These are phyloP conservation scores for Drosophila longiperda DNA, from an alignment of 2,888 invertebrate species.

Conservation along the genomic window DNA sequence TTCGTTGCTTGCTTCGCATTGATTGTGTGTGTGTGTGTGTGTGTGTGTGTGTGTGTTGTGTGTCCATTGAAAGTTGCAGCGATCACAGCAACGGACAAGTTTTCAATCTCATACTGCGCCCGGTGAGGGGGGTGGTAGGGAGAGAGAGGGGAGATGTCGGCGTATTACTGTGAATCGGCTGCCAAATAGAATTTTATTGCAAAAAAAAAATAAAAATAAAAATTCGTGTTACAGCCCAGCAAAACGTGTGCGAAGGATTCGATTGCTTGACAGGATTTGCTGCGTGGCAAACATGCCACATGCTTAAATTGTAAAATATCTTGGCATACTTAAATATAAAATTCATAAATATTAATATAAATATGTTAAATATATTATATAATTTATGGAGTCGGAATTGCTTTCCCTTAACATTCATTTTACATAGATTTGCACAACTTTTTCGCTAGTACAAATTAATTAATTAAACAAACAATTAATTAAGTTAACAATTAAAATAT, in stretches of 20 bases:
- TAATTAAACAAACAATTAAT: no score
- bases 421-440: no score
- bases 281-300: background rate
- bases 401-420: background rate
- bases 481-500: no score
- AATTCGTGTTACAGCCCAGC: background rate
- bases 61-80: constrained; percentile 1
- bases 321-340: background rate
- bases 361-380: no score
- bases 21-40: constrained; percentile 21
- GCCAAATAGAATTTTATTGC: constrained; percentile 3
- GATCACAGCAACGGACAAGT: constrained; percentile 7
- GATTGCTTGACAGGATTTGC: constrained; percentile 4
- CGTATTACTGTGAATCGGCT: constrained; percentile 18
- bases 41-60: constrained; percentile 3
- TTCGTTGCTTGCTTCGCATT: constrained; percentile 48
- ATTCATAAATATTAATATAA: background rate
- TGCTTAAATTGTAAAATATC: background rate
- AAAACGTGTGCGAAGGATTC: background rate
- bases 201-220: background rate
- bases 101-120: constrained; percentile 2
- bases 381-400: background rate
- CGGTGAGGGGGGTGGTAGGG: background rate
- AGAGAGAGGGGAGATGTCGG: background rate
- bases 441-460: no score